A percentile compares a stretch with the other conserved stretches of the same genome.
phyloP scores from a whole-genome alignment of 2,797 vertebrate genomes.

The Alauda arvensis region DNA sequence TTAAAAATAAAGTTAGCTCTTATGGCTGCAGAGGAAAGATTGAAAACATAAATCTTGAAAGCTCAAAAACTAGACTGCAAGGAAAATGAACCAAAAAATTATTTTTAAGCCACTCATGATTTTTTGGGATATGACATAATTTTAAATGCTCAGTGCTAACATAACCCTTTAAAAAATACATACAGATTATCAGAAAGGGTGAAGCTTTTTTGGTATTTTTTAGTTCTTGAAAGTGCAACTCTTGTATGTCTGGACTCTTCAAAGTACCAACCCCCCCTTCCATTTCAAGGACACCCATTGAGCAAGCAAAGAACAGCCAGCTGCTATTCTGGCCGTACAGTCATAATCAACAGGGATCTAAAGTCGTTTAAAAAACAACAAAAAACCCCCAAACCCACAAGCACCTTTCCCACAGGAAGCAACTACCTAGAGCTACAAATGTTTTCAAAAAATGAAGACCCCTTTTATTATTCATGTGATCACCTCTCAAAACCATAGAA shows the following conservation, averaged over 20 bases:
- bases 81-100: neutral
- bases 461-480: neutral
- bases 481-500: neutral
- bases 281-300: neutral
- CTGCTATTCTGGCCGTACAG: neutral
- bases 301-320: neutral
- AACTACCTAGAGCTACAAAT: neutral
- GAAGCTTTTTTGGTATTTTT: neutral
- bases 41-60: conserved; percentile 27
- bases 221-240: neutral
- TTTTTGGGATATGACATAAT: neutral
- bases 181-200: neutral
- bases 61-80: conserved; percentile 5
- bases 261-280: neutral
- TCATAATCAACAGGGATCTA: neutral
- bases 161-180: neutral
- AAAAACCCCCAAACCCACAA: neutral
- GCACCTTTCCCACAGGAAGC: neutral
- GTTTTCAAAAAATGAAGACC: fast-evolving
- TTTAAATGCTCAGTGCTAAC: neutral
- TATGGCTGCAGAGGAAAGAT: neutral
- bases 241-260: neutral
- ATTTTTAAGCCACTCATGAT: conserved; percentile 1
- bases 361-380: neutral
- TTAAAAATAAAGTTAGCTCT: conserved; percentile 54